Percentiles rank a stretch among this genome's conserved stretches.
Evolutionary conservation across 1,140 invertebrate genomes (phyloP).

Genomic region (Homalodisca vitripennis): DNA sequence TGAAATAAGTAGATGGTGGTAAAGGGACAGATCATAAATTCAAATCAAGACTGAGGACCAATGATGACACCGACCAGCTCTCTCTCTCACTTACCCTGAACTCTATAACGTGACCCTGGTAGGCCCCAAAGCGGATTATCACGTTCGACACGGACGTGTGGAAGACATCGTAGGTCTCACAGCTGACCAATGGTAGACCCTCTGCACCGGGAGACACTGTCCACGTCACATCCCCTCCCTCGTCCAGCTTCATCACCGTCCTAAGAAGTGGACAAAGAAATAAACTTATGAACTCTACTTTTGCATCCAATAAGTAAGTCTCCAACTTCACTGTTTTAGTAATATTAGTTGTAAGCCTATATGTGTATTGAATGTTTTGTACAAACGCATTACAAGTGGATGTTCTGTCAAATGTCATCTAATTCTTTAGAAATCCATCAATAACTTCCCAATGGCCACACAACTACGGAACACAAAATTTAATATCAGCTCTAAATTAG

Average conservation of each 20-base stretch:
- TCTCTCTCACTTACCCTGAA: constrained; percentile 57
- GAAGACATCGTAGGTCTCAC: constrained; percentile 63
- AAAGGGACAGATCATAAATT: too few species aligned
- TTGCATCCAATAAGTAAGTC: not conserved
- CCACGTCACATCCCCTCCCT: constrained; percentile 65
- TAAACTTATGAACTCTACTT: not conserved
- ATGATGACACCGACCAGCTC: too few species aligned
- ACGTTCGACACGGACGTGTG: constrained; percentile 45
- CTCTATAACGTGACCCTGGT: constrained; percentile 64
- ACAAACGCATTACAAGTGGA: not conserved
- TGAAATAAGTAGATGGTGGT: too few species aligned
- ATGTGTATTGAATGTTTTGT: too few species aligned
- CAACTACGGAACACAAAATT: too few species aligned
- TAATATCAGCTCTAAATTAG: too few species aligned
- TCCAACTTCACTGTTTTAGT: not conserved
- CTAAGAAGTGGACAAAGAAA: constrained; percentile 46
- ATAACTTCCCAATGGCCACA: not conserved
- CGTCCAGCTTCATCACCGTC: constrained; percentile 62
- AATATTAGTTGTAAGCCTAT: not conserved
- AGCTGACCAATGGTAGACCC: constrained; percentile 60
- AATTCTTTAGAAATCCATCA: not conserved
- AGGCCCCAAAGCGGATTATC: constrained; percentile 58
- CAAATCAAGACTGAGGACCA: too few species aligned
- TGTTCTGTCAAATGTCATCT: not conserved
- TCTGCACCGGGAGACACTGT: constrained; percentile 57